Evolutionary conservation across 1,140 invertebrate species (phyloP).

Genomic region (Phymorhynchus buccinoides): DNA sequence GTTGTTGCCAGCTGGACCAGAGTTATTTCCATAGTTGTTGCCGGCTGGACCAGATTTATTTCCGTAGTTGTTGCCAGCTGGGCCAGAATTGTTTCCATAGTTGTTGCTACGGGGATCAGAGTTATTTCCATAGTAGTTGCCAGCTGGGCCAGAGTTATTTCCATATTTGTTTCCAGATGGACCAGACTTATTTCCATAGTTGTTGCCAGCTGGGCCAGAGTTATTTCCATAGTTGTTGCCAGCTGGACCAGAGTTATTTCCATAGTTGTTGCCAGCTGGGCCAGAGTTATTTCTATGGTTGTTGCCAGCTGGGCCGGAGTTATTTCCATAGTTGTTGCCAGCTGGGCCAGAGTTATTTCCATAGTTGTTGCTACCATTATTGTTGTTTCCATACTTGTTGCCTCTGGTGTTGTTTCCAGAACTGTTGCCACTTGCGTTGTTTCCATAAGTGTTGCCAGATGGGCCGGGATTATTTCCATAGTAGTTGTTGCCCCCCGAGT

Average conservation of each 20-base stretch:
- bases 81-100: background rate
- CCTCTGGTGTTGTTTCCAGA: background rate
- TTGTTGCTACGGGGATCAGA: background rate
- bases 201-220: background rate
- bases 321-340: no score
- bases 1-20: conserved; percentile 5
- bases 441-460: background rate
- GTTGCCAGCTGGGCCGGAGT: no score
- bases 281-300: no score
- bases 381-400: no score
- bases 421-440: background rate
- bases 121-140: background rate
- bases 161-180: background rate
- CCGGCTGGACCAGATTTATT: background rate
- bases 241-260: no score
- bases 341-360: background rate
- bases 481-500: background rate
- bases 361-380: background rate
- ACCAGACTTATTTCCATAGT: background rate
- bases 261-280: no score
- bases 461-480: background rate
- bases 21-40: background rate
- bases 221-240: background rate
- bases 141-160: background rate
- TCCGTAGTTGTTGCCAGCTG: background rate